A percentile compares a stretch with the other conserved stretches of the same genome.
phyloP scores from a whole-genome alignment of 1,140 invertebrate genomes.

The Subanguina moxae region DNA sequence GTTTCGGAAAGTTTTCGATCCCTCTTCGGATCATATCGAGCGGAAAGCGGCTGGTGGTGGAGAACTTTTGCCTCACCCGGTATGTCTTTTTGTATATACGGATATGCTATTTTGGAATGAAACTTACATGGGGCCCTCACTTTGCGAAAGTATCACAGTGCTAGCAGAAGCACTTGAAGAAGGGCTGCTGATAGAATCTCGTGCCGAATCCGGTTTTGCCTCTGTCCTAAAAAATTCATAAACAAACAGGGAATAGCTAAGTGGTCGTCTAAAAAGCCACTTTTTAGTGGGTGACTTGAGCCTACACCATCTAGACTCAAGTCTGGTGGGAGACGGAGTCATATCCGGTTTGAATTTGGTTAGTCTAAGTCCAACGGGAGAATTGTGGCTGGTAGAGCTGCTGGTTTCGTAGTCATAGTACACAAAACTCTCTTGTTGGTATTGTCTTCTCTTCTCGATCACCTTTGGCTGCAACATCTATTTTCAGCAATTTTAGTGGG shows the following conservation, averaged over 20 bases:
- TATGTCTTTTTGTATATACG: neutral
- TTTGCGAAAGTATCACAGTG: neutral
- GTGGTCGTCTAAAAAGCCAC: too few relatives aligned
- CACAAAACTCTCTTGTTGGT: neutral
- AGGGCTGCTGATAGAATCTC: neutral
- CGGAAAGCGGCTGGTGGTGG: too few relatives aligned
- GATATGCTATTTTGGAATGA: neutral
- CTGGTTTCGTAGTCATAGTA: neutral
- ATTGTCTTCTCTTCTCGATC: slow-evolving; percentile 17
- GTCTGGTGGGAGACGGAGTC: neutral
- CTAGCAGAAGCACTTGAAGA: neutral
- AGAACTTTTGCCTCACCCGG: too few relatives aligned
- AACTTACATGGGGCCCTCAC: neutral
- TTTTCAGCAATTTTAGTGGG: neutral
- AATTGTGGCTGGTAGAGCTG: too few relatives aligned
- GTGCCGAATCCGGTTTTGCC: neutral
- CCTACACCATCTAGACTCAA: too few relatives aligned
- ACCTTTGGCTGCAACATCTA: neutral
- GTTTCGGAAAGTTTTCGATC: too few relatives aligned
- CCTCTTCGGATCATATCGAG: too few relatives aligned
- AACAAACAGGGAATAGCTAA: too few relatives aligned
- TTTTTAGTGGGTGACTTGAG: too few relatives aligned
- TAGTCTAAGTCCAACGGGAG: neutral
- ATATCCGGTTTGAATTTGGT: neutral
- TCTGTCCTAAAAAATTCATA: neutral